Conservation (phyloP, 1,140 invertebrate genomes). For the Lordiphosa stackelbergi region DNA sequence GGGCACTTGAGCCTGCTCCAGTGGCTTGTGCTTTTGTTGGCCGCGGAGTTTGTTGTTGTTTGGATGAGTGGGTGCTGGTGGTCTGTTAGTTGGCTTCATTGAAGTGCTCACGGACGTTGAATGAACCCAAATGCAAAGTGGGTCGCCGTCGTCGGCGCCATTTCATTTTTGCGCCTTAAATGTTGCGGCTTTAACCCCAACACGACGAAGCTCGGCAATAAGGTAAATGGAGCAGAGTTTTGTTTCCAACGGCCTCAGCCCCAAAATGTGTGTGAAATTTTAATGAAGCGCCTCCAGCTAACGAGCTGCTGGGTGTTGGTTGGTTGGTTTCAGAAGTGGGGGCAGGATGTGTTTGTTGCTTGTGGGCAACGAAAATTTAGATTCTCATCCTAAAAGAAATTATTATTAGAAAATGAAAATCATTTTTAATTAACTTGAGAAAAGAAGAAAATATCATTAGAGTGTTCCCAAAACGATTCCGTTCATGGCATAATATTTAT, state of each 20-base stretch:
- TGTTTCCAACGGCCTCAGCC: conserved; percentile 17
- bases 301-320: conserved; percentile 40
- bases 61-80: conserved; percentile 17
- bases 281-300: conserved; percentile 62
- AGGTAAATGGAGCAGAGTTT: conserved; percentile 46
- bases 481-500: no score
- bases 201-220: conserved; percentile 13
- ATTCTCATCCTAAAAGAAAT: no score
- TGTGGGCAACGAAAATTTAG: no score
- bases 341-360: no score
- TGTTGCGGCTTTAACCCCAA: conserved; percentile 29
- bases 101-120: conserved; percentile 39
- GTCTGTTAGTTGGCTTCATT: conserved; percentile 54
- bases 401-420: no score
- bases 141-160: conserved; percentile 38
- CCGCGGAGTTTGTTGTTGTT: conserved; percentile 33
- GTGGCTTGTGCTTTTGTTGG: conserved; percentile 62
- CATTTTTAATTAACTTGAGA: no score
- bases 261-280: conserved; percentile 69
- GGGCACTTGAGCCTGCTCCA: conserved; percentile 55
- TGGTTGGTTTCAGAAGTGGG: not conserved
- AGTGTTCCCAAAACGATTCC: no score
- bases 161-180: conserved; percentile 39
- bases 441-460: no score
- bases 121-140: conserved; percentile 56